Percentiles rank a stretch among this genome's conserved stretches.
phyloP scores from a whole-genome alignment of 2,797 vertebrate species.

The Cynopterus sphinx region DNA sequence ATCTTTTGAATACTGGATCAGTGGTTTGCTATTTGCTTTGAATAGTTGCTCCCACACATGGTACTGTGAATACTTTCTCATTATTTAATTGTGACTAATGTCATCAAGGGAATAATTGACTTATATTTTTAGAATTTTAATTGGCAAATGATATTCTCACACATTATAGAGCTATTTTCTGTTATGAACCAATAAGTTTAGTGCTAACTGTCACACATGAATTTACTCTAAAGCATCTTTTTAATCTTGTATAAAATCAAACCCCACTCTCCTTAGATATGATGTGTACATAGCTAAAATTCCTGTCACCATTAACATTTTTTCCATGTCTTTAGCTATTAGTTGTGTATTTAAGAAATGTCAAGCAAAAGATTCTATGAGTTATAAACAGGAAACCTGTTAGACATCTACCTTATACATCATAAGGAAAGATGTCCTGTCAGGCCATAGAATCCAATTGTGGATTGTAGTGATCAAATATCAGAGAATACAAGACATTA shows the following conservation, averaged over 20 bases:
- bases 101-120: constrained; percentile 39
- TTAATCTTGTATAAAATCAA: constrained; percentile 10
- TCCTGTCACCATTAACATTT: neutral
- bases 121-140: constrained; percentile 67
- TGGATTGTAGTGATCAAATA: neutral
- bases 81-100: constrained; percentile 61
- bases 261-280: neutral
- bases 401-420: neutral
- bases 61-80: constrained; percentile 46
- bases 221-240: constrained; percentile 11
- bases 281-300: neutral
- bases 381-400: neutral
- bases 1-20: constrained; percentile 1
- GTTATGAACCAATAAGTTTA: constrained; percentile 31
- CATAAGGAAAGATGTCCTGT: neutral
- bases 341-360: neutral
- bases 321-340: neutral
- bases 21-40: constrained; percentile 37
- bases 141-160: neutral
- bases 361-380: neutral
- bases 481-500: neutral
- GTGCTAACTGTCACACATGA: constrained; percentile 27
- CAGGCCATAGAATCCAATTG: neutral
- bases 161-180: constrained; percentile 47
- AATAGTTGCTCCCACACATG: constrained; percentile 35